A percentile compares a stretch with the other conserved stretches of the same genome.
Conservation (phyloP, 2,113 vertebrate genomes). For the Microcebus griseorufus region DNA sequence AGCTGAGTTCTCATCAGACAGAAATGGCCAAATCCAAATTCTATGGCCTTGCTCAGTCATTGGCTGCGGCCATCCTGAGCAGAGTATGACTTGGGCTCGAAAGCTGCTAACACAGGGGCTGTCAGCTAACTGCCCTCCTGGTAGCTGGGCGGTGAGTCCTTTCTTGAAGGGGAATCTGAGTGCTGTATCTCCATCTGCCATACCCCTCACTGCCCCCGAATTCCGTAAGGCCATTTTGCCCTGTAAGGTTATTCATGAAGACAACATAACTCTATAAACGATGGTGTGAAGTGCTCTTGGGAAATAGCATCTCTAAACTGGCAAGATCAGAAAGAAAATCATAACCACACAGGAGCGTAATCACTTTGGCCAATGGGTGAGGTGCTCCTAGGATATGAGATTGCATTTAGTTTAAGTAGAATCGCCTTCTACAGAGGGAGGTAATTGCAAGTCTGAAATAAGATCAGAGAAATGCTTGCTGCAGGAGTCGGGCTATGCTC, state of each 20-base stretch:
- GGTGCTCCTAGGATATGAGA: not conserved
- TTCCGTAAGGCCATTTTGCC: not conserved
- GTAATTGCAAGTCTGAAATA: conserved; percentile 22
- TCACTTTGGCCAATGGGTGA: conserved; percentile 33
- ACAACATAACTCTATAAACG: conserved; percentile 8
- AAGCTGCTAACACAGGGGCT: not conserved
- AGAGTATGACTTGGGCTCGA: not conserved
- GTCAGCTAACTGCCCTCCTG: not conserved
- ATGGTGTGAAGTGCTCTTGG: not conserved
- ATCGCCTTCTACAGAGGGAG: conserved; percentile 26
- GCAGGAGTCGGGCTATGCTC: not conserved
- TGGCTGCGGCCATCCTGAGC: not conserved
- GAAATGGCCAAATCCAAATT: not conserved
- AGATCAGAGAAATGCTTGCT: conserved; percentile 52
- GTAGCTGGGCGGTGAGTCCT: not conserved
- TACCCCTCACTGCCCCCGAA: not conserved
- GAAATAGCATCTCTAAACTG: conserved; percentile 43
- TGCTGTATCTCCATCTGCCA: not conserved
- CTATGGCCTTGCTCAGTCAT: not conserved
- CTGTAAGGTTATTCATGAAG: not conserved
- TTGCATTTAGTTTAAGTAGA: conserved; percentile 26
- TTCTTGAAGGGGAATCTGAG: not conserved
- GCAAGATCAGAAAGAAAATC: conserved; percentile 49
- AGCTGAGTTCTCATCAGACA: not conserved
- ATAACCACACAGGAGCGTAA: too few species aligned